Base-by-base conservation (phyloP, 2,113 vertebrate species). In the Scytalopus superciliaris region DNA sequence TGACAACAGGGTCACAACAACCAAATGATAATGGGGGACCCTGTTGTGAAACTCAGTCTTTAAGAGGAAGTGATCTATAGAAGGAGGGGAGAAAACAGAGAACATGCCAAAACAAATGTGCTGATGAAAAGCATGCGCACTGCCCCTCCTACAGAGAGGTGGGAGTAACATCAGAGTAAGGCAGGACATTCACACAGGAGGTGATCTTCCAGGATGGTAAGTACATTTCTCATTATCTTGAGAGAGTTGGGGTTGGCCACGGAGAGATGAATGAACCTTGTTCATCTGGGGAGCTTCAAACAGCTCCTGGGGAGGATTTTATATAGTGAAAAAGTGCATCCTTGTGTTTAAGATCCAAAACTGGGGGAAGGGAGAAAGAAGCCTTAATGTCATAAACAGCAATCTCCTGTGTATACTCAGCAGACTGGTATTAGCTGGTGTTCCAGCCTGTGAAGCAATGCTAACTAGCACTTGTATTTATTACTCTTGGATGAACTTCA, bases 61-160 rank as follows among this genome's bases (percentile, higher is more conserved):
- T 82, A 91, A 89, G 94, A 74, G 94, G 97, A 97, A 97, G 95
- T 89, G n/a, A 33, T 80, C 45, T 53, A 45, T 55, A 80, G 55
- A 14, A 83, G 80, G 49, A 92, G 37, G 74, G 68, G 52, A 2
- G 11, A 63, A 45, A 78, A 52, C 6, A 0, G 55, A 87, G 73
- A 93, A 70, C 74, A 89, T 70, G 28, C 42, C 4, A 2, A 79
- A 89, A 68, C 23, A 75, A 89, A 87, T 63, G 60, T 81, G 39
- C 72, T 77, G 63, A 28, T 3, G 10, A 53, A 52, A 64, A 69
- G 60, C 16, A 19, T 19, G 18, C 19, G 9, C 1, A 0, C 33
- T 76, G 21, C n/a, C 42, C 66, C 55, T 83, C 47, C 19, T 44
- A 53, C 44, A 44, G 3, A 39, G 35, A 30, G n/a, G 14, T 82